These are phyloP conservation scores for Nasonia giraulti DNA, from an alignment of 1,140 invertebrate species.

Conservation along the genomic window DNA sequence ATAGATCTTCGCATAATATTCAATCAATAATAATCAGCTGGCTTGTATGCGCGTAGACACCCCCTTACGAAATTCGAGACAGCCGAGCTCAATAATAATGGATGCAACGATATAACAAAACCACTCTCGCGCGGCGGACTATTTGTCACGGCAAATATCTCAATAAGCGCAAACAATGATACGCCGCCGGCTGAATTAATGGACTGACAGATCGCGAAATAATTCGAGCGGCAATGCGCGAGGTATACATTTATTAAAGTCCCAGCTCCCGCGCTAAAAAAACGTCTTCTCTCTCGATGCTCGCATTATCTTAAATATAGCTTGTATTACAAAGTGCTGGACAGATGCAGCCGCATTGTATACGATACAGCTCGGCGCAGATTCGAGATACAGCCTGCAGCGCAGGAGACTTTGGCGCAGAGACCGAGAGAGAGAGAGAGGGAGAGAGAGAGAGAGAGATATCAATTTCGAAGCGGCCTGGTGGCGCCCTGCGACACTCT, in stretches of 20 bases:
- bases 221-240: constrained; percentile 21
- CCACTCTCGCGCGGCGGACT: neutral
- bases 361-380: neutral
- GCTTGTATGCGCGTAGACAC: no score
- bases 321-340: constrained; percentile 44
- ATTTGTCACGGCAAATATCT: constrained; percentile 8
- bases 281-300: neutral
- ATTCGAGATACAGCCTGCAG: constrained; percentile 31
- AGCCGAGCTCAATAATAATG: neutral
- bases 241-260: constrained; percentile 27
- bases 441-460: neutral
- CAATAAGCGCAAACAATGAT: constrained; percentile 1
- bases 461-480: constrained; percentile 38
- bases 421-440: neutral
- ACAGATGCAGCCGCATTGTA: constrained; percentile 18
- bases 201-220: constrained; percentile 23
- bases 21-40: constrained; percentile 4
- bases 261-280: neutral
- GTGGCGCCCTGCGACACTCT: constrained; percentile 35
- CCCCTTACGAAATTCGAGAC: neutral
- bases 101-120: neutral
- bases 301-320: constrained; percentile 41
- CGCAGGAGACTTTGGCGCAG: constrained; percentile 1
- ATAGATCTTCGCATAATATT: neutral
- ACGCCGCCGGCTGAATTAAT: neutral